phyloP scores from a whole-genome alignment of 2,888 invertebrate species.

The Lucinisca nassula region DNA sequence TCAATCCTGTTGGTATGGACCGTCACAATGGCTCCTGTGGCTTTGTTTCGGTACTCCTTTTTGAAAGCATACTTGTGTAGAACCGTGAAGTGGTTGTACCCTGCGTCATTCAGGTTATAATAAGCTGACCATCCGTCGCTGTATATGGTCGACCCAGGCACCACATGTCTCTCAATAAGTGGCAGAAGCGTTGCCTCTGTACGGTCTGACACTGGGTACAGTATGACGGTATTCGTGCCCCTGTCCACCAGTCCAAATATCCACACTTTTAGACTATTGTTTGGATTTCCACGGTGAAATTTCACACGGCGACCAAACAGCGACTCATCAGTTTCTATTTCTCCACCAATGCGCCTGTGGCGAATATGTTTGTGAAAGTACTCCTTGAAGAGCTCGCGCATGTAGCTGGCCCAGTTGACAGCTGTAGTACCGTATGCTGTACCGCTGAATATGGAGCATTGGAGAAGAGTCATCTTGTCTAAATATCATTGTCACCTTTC shows the following conservation, averaged over 20 bases:
- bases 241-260: slow-evolving; percentile 52
- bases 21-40: neutral
- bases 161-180: slow-evolving; percentile 13
- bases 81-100: slow-evolving; percentile 32
- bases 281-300: slow-evolving; percentile 41
- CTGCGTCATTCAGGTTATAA: neutral
- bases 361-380: neutral
- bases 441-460: too few relatives aligned
- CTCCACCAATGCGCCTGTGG: neutral
- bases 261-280: slow-evolving; percentile 33
- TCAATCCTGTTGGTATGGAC: neutral
- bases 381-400: slow-evolving; percentile 9
- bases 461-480: too few relatives aligned
- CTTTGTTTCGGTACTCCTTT: neutral
- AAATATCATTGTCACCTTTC: too few relatives aligned
- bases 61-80: slow-evolving; percentile 24
- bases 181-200: neutral
- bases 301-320: slow-evolving; percentile 22
- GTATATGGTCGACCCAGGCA: slow-evolving; percentile 20
- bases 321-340: slow-evolving; percentile 9
- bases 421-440: too few relatives aligned
- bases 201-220: slow-evolving; percentile 10
- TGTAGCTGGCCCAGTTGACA: too few relatives aligned
- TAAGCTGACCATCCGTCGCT: slow-evolving; percentile 26
- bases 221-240: slow-evolving; percentile 18